Base-by-base conservation (phyloP, 2,113 vertebrate genomes). In the Brachyhypopomus occidentalis region DNA sequence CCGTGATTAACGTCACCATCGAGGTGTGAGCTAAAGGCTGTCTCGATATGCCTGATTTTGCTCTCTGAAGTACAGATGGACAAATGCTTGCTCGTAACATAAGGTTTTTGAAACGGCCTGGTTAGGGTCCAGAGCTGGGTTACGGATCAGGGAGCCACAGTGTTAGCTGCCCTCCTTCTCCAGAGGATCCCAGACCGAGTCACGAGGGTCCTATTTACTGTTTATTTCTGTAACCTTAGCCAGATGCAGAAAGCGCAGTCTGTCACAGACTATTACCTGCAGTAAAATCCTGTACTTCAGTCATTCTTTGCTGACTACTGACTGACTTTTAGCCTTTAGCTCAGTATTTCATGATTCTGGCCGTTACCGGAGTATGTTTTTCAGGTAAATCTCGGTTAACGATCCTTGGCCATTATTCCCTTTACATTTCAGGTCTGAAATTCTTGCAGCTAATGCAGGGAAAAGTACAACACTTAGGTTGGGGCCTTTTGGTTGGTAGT, bases 51-150 rank as follows among this genome's bases (percentile, higher is more conserved):
- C 72, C 25, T 17, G 56, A 22, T 38, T 75, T 75, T 30, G 17
- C 34, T 27, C 27, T 74, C 5, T 30, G 19, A 34, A 20, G 23
- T n/a, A 60, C 36, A 60, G 16, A 75, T 17, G 30, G 56, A 34
- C 55, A 41, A 38, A 59, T 59, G 25, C 30, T 59, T 25, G 23
- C 34, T 17, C 63, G 78, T 64, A 63, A 55, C 58, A 34, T 73
- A 27, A 80, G 41, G 25, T 48, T 63, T 45, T 79, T 45, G 34
- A 71, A 79, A 38, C 20, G 41, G 38, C 41, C 52, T 52, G 20
- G 41, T 22, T 55, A 36, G 62, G 14, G n/a, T 36, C 22, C 66
- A 55, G 52, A 63, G 41, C 66, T 7, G 9, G 55, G 11, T 67
- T 34, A 64, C 25, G 1, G 25, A 67, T 77, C 62, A 8, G n/a